These are phyloP conservation scores for Drosophila algonquin DNA, from an alignment of 2,888 invertebrate genomes.

Conservation along the genomic window DNA sequence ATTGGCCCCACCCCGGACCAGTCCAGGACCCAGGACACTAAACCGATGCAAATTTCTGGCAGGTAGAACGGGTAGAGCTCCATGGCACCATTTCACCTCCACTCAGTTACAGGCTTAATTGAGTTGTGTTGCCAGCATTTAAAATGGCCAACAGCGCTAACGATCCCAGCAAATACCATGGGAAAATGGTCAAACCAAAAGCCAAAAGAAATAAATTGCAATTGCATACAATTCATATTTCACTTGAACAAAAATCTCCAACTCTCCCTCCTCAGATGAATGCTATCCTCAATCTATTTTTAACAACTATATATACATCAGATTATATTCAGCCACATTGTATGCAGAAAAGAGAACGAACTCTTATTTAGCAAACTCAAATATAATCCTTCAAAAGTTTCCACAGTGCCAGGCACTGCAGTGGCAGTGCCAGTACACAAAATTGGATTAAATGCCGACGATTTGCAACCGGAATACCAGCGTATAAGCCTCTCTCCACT, in stretches of 20 bases:
- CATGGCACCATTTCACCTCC: constrained; percentile 6
- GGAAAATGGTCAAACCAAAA: not conserved
- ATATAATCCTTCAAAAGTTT: not conserved
- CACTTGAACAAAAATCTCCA: not conserved
- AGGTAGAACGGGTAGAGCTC: not conserved
- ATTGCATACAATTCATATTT: constrained; percentile 7
- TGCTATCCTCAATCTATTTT: not conserved
- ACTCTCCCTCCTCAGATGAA: not conserved
- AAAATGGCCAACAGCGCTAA: constrained; percentile 68
- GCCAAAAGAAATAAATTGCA: not conserved
- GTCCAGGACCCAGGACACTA: constrained; percentile 27
- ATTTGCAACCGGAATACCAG: constrained; percentile 30
- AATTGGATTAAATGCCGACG: constrained; percentile 46
- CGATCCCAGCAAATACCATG: constrained; percentile 45
- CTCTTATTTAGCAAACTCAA: not conserved
- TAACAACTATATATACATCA: not conserved
- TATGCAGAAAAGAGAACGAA: not conserved
- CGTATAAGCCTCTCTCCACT: not conserved
- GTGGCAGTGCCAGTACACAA: constrained; percentile 2
- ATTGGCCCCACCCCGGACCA: constrained; percentile 47
- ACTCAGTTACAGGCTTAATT: constrained; percentile 62
- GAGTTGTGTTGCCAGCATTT: constrained; percentile 77
- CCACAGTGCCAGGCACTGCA: constrained; percentile 10
- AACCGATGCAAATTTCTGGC: constrained; percentile 42
- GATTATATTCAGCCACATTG: not conserved